A percentile compares a stretch with the other conserved stretches of the same genome.
Evolutionary conservation across 2,797 vertebrate genomes (phyloP).

Genomic region (Psittacula derbiana): DNA sequence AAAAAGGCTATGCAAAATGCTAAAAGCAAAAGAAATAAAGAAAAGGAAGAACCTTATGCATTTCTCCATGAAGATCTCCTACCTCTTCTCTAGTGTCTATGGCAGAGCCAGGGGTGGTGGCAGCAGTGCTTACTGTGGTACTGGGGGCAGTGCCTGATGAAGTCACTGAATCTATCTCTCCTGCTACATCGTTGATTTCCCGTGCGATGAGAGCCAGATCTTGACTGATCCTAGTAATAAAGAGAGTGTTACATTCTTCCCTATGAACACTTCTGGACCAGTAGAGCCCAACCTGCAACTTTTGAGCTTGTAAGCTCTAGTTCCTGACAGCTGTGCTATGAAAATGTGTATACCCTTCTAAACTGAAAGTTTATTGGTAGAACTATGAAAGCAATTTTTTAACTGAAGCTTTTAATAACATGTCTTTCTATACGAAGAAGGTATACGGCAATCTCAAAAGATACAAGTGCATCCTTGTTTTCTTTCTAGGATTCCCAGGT

Average conservation of each 20-base stretch:
- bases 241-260: constrained; percentile 53
- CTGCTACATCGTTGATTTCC: constrained; percentile 99
- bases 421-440: neutral
- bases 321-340: neutral
- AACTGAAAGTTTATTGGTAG: neutral
- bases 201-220: constrained; percentile 98
- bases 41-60: constrained; percentile 89
- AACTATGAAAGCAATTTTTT: neutral
- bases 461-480: neutral
- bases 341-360: neutral
- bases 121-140: constrained; percentile 98
- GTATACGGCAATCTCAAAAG: neutral
- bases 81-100: constrained; percentile 99
- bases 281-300: neutral
- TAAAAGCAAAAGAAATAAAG: constrained; percentile 84
- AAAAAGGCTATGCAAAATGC: constrained; percentile 80
- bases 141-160: constrained; percentile 97
- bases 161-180: constrained; percentile 98
- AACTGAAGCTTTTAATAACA: neutral
- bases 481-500: neutral
- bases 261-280: neutral
- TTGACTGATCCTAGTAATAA: constrained; percentile 95
- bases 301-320: neutral
- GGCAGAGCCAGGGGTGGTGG: constrained; percentile 98
- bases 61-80: constrained; percentile 89